Percentiles rank a stretch among this genome's conserved stretches.
Evolutionary conservation across 2,113 vertebrate genomes (phyloP).

Genomic region (Xiphophorus maculatus): DNA sequence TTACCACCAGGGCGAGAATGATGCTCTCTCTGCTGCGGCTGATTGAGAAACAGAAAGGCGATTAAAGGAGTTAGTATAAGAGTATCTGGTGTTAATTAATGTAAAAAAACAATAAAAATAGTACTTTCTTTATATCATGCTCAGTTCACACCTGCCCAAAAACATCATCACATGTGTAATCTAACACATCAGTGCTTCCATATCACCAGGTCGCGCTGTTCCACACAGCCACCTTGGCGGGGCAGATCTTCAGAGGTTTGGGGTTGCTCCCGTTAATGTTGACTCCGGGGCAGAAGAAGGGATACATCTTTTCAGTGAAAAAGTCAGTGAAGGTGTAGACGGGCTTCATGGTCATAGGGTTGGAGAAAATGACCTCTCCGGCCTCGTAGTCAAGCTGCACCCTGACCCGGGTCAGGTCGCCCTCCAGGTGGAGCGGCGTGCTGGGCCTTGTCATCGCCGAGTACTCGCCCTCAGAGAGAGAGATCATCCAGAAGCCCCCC

Average conservation of each 20-base stretch:
- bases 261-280: conserved; percentile 82
- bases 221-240: conserved; percentile 79
- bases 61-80: background rate
- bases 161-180: background rate
- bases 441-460: conserved; percentile 80
- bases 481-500: conserved; percentile 83
- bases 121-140: background rate
- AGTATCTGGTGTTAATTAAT: background rate
- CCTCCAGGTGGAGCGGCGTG: conserved; percentile 52
- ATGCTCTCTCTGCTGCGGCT: conserved; percentile 20
- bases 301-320: conserved; percentile 81
- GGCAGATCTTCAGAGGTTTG: conserved; percentile 78
- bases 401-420: conserved; percentile 67
- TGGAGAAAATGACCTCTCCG: conserved; percentile 78
- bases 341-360: conserved; percentile 70
- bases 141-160: conserved; percentile 20
- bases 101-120: too few relatives aligned
- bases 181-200: background rate
- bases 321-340: conserved; percentile 77
- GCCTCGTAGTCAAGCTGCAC: conserved; percentile 79
- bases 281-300: conserved; percentile 82
- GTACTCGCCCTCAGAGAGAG: conserved; percentile 75
- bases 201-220: conserved; percentile 81
- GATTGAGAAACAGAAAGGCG: conserved; percentile 46
- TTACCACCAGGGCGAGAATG: conserved; percentile 55